A percentile compares a stretch with the other conserved stretches of the same genome.
Conservation (phyloP, 1,140 invertebrate genomes). For the Pollicipes pollicipes region DNA sequence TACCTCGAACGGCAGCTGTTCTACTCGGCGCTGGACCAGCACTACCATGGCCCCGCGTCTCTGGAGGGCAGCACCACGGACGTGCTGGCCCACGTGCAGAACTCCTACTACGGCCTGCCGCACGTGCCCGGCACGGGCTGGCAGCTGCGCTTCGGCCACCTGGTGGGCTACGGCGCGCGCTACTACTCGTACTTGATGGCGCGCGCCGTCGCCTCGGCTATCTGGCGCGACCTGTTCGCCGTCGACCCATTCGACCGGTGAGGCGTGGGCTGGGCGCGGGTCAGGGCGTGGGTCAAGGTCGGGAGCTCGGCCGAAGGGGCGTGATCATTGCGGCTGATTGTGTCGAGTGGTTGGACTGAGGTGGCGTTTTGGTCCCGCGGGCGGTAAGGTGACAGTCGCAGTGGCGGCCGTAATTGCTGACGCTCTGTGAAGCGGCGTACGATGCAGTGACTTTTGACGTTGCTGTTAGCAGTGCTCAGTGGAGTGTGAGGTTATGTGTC, state of each 20-base stretch:
- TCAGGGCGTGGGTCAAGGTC: constrained; percentile 7
- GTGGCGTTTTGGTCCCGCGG: constrained; percentile 4
- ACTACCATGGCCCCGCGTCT: constrained; percentile 50
- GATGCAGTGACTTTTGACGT: too few species aligned
- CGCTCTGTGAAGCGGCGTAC: too few species aligned
- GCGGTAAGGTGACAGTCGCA: too few species aligned
- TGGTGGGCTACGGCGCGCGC: constrained; percentile 94
- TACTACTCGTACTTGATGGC: constrained; percentile 96
- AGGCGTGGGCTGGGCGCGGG: background rate
- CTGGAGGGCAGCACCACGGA: constrained; percentile 39
- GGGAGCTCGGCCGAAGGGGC: background rate
- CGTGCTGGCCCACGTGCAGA: constrained; percentile 59
- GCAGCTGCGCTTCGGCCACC: constrained; percentile 88
- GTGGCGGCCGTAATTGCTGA: too few species aligned
- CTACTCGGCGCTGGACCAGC: constrained; percentile 75
- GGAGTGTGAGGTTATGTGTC: too few species aligned
- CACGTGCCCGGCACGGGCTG: constrained; percentile 81
- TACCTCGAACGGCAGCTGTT: constrained; percentile 55
- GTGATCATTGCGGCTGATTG: background rate
- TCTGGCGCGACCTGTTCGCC: constrained; percentile 80
- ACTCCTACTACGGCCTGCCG: constrained; percentile 64
- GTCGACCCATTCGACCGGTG: constrained; percentile 50
- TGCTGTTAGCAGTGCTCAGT: too few species aligned
- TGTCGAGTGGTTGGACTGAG: background rate
- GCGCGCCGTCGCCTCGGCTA: constrained; percentile 73